Conservation (phyloP, 2,888 invertebrate species). For the Hypena proboscidalis region DNA sequence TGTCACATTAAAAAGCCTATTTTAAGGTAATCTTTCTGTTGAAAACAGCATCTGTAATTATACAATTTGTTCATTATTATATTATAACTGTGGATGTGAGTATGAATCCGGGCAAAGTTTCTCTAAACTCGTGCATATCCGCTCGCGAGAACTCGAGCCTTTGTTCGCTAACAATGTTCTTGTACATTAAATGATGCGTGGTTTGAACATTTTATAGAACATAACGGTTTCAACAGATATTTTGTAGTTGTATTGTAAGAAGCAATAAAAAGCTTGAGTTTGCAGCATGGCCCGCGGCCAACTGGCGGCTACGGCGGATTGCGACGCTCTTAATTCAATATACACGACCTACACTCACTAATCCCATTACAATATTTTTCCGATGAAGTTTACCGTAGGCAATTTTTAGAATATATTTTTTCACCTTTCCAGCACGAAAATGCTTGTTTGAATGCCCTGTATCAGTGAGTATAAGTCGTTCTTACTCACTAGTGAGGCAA, state of each 20-base stretch:
- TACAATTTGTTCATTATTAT: too few species aligned
- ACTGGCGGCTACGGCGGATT: conserved; percentile 55
- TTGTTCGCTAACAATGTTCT: conserved; percentile 5
- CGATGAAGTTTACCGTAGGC: not conserved
- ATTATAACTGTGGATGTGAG: too few species aligned
- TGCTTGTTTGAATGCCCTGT: too few species aligned
- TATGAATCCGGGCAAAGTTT: too few species aligned
- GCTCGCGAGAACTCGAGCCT: too few species aligned
- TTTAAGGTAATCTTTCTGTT: too few species aligned
- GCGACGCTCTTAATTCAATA: conserved; percentile 49
- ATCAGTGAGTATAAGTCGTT: too few species aligned
- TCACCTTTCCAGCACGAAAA: too few species aligned
- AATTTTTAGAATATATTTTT: not conserved
- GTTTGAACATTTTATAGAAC: conserved; percentile 25
- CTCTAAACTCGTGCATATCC: too few species aligned
- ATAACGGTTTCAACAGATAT: conserved; percentile 33
- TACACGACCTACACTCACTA: conserved; percentile 44
- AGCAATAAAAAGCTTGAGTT: conserved; percentile 42
- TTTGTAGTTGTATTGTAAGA: conserved; percentile 47
- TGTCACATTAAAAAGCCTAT: too few species aligned
- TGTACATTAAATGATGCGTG: conserved; percentile 20
- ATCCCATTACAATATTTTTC: conserved; percentile 37
- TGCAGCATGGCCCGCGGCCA: conserved; percentile 59
- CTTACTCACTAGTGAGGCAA: too few species aligned
- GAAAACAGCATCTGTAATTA: too few species aligned